Conservation (phyloP, 1,140 invertebrate species). For the Scylla paramamosain region DNA sequence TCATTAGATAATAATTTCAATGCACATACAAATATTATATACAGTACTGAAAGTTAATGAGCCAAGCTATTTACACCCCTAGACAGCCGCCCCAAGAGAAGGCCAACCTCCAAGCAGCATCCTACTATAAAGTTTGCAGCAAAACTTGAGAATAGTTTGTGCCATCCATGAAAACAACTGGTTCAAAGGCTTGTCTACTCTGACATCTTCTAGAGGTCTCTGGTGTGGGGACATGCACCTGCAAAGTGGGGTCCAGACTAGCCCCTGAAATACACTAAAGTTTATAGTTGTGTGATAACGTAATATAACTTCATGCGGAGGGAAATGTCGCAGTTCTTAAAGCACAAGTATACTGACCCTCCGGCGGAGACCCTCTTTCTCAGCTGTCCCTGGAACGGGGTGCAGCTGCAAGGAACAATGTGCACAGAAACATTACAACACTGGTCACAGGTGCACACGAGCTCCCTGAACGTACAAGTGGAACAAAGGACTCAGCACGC, state of each 20-base stretch:
- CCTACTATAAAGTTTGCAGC: neutral
- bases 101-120: neutral
- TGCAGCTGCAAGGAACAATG: slow-evolving; percentile 51
- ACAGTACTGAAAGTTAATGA: neutral
- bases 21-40: neutral
- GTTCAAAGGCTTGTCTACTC: neutral
- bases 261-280: neutral
- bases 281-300: neutral
- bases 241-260: neutral
- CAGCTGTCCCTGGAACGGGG: slow-evolving; percentile 34
- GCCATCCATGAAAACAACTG: neutral
- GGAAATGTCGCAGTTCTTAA: neutral
- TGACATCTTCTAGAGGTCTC: neutral
- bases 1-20: neutral
- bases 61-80: neutral
- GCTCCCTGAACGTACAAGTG: neutral
- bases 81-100: neutral
- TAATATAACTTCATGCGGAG: neutral
- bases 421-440: neutral
- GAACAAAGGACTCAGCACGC: neutral
- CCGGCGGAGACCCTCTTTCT: slow-evolving; percentile 58
- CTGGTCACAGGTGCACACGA: neutral
- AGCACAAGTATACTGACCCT: slow-evolving; percentile 54
- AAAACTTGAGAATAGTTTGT: neutral
- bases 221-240: neutral